Evolutionary conservation across 2,888 invertebrate species (phyloP).

Genomic region (Caenorhabditis sp.): DNA sequence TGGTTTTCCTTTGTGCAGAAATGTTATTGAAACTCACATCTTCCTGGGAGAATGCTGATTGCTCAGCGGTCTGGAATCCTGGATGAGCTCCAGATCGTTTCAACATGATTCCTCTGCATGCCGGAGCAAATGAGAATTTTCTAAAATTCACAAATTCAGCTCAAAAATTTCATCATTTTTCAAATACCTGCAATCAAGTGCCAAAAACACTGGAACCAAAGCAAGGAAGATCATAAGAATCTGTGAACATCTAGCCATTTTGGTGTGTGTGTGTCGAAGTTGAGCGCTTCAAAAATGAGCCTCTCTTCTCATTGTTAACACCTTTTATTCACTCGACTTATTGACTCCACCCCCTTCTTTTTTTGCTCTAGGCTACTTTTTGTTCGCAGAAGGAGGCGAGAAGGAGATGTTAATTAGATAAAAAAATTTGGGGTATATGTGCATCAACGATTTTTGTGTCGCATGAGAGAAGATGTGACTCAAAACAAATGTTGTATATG

Average conservation of each 20-base stretch:
- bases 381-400: conserved; percentile 7
- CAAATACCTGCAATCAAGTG: conserved; percentile 48
- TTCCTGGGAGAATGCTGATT: conserved; percentile 2
- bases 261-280: conserved; percentile 4
- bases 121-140: conserved; percentile 63
- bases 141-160: conserved; percentile 27
- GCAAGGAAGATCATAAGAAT: conserved; percentile 40
- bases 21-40: not conserved
- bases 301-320: conserved; percentile 8
- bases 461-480: not conserved
- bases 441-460: not conserved
- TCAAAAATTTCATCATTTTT: not conserved
- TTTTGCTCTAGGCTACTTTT: conserved; percentile 14
- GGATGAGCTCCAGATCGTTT: conserved; percentile 46
- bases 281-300: conserved; percentile 36
- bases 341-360: conserved; percentile 32
- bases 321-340: conserved; percentile 30
- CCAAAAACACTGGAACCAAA: conserved; percentile 35
- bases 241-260: conserved; percentile 36
- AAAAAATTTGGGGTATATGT: not conserved
- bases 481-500: no score
- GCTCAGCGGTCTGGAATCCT: not conserved
- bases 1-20: not conserved
- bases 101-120: conserved; percentile 62
- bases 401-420: not conserved